Evolutionary conservation across 2,113 vertebrate species (phyloP).

Genomic region (Hippocampus zosterae): DNA sequence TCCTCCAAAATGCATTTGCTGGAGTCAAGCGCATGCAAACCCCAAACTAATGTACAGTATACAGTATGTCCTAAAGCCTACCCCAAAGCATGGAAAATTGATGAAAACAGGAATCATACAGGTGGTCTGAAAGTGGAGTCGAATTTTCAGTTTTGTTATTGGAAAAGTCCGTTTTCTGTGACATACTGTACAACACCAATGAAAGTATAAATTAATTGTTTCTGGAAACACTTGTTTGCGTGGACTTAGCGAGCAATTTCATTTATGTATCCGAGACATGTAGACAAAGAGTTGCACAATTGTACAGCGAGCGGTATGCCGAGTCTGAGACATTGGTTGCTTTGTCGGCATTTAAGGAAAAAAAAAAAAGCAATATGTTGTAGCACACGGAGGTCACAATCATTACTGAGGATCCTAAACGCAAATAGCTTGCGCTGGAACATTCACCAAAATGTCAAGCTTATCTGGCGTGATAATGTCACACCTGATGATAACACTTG

Average conservation of each 20-base stretch:
- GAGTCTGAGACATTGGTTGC: slow-evolving; percentile 20
- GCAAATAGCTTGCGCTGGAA: slow-evolving; percentile 14
- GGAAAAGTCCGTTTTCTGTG: neutral
- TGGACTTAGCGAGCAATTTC: slow-evolving; percentile 8
- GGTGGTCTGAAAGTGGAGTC: neutral
- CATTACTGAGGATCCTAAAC: slow-evolving; percentile 14
- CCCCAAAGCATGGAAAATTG: neutral
- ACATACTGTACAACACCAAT: neutral
- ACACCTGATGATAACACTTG: slow-evolving; percentile 30
- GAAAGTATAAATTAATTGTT: neutral
- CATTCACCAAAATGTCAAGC: slow-evolving; percentile 20
- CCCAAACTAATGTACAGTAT: neutral
- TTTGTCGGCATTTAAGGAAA: slow-evolving; percentile 40
- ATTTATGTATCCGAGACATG: slow-evolving; percentile 25
- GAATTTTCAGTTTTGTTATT: neutral
- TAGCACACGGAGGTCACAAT: slow-evolving; percentile 18
- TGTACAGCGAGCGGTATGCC: neutral
- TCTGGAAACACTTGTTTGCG: neutral
- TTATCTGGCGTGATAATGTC: slow-evolving; percentile 12
- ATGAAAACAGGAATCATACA: neutral
- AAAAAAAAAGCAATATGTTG: slow-evolving; percentile 61
- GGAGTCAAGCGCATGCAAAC: neutral
- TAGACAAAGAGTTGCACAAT: slow-evolving; percentile 27
- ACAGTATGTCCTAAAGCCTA: neutral
- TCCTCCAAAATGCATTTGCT: neutral